These are phyloP conservation scores for Acridotheres tristis DNA, from an alignment of 2,797 vertebrate species.

Conservation along the genomic window DNA sequence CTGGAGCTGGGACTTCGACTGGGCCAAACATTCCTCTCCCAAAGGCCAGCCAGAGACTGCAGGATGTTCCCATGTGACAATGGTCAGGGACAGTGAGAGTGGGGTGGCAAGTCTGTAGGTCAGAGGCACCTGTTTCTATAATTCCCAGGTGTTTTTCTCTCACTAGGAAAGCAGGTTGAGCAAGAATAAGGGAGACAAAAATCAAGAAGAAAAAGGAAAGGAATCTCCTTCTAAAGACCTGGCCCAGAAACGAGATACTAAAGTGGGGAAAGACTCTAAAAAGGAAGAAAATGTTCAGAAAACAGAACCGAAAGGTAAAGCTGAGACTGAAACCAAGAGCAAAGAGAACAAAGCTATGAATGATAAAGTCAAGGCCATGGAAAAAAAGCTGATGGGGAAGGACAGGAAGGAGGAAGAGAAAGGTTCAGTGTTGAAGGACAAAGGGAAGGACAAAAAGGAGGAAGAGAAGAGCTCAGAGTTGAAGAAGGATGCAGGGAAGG, in stretches of 20 bases:
- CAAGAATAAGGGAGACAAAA: slow-evolving; percentile 62
- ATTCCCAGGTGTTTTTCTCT: slow-evolving; percentile 3
- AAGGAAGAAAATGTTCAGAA: slow-evolving; percentile 71
- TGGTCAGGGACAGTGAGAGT: not conserved
- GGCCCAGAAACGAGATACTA: slow-evolving; percentile 42
- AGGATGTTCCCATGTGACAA: not conserved
- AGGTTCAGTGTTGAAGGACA: not conserved
- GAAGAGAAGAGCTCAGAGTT: slow-evolving; percentile 25
- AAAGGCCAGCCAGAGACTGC: not conserved
- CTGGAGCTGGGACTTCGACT: not conserved
- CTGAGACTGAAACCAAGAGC: slow-evolving; percentile 70
- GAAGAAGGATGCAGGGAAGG: not conserved
- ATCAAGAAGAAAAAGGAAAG: slow-evolving; percentile 62
- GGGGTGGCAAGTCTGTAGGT: not conserved
- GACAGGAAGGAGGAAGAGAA: slow-evolving; percentile 66
- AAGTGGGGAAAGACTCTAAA: slow-evolving; percentile 74
- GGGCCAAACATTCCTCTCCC: not conserved
- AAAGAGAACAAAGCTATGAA: slow-evolving; percentile 78
- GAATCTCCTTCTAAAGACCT: slow-evolving; percentile 46
- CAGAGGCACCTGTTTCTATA: not conserved
- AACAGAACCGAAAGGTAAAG: slow-evolving; percentile 59
- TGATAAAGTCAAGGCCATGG: slow-evolving; percentile 72
- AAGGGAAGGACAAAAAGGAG: slow-evolving; percentile 6
- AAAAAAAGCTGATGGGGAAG: slow-evolving; percentile 70
- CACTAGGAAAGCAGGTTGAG: slow-evolving; percentile 68